Evolutionary conservation across 2,888 invertebrate species (phyloP).

Genomic region (Sesia apiformis): DNA sequence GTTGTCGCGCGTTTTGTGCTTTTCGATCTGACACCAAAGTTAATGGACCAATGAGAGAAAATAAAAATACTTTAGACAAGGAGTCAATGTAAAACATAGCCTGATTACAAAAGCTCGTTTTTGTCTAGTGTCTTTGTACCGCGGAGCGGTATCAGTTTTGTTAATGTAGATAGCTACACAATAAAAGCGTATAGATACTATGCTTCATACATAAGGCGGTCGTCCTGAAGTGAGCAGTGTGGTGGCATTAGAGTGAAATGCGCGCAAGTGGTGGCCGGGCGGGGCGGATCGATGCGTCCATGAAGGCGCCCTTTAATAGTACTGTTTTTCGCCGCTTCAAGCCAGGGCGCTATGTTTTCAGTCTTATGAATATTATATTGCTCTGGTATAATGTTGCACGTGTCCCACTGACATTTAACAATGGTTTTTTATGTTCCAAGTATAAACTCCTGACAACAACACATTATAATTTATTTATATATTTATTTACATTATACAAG

Average conservation of each 20-base stretch:
- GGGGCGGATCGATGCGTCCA: slow-evolving; percentile 56
- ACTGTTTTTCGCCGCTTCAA: slow-evolving; percentile 3
- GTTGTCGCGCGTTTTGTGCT: slow-evolving; percentile 20
- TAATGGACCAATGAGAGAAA: slow-evolving; percentile 18
- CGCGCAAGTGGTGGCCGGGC: slow-evolving; percentile 31
- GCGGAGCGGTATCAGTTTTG: slow-evolving; percentile 46
- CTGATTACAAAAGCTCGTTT: slow-evolving; percentile 22
- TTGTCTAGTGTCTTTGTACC: slow-evolving; percentile 41
- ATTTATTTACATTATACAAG: too few relatives aligned
- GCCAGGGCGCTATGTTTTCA: neutral
- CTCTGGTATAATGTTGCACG: neutral
- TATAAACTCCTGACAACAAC: too few relatives aligned
- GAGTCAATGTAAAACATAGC: slow-evolving; percentile 24
- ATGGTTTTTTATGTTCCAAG: too few relatives aligned
- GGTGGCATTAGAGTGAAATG: slow-evolving; percentile 45
- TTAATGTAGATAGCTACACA: slow-evolving; percentile 57
- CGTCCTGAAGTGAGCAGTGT: slow-evolving; percentile 53
- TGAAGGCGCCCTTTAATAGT: slow-evolving; percentile 30
- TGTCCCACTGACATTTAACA: neutral
- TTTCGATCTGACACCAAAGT: slow-evolving; percentile 25
- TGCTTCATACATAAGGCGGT: slow-evolving; percentile 54
- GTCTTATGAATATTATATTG: neutral
- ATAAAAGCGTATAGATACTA: slow-evolving; percentile 60
- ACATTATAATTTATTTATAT: too few relatives aligned
- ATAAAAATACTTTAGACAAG: slow-evolving; percentile 16